These are phyloP conservation scores for Felis chaus DNA, from an alignment of 2,113 vertebrate species.

Conservation along the genomic window DNA sequence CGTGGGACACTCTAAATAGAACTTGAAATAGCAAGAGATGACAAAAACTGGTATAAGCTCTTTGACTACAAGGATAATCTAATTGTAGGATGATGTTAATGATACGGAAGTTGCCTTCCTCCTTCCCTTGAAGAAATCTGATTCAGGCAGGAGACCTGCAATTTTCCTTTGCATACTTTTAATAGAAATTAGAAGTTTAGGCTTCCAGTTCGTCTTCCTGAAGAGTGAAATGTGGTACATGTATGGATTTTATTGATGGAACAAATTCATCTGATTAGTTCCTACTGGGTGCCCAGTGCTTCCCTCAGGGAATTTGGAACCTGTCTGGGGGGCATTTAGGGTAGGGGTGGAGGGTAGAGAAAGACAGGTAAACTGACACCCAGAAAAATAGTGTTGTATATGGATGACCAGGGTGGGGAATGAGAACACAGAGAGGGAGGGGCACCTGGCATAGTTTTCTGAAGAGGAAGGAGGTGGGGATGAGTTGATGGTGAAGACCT, in stretches of 20 bases:
- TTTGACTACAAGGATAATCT: slow-evolving; percentile 49
- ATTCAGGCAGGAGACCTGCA: background rate
- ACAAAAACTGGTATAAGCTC: slow-evolving; percentile 61
- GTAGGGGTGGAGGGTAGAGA: background rate
- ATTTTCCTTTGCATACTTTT: background rate
- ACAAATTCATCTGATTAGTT: too few relatives aligned
- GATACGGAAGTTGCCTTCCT: background rate
- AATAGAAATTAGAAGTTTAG: background rate
- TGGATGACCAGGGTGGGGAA: background rate
- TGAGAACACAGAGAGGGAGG: background rate
- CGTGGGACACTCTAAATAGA: slow-evolving; percentile 80
- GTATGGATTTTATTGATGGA: background rate
- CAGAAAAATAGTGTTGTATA: background rate
- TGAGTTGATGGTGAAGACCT: background rate
- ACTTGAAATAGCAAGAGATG: slow-evolving; percentile 74
- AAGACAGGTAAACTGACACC: background rate
- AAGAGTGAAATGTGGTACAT: background rate
- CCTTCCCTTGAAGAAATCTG: background rate
- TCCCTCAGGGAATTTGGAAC: background rate
- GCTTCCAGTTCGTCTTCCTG: background rate
- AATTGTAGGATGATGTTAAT: slow-evolving; percentile 19
- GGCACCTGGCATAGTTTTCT: too few relatives aligned
- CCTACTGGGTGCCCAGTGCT: background rate
- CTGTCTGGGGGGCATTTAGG: background rate
- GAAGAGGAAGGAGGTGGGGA: background rate